Evolutionary conservation across 2,113 vertebrate species (phyloP).

Genomic region (Calypte anna): DNA sequence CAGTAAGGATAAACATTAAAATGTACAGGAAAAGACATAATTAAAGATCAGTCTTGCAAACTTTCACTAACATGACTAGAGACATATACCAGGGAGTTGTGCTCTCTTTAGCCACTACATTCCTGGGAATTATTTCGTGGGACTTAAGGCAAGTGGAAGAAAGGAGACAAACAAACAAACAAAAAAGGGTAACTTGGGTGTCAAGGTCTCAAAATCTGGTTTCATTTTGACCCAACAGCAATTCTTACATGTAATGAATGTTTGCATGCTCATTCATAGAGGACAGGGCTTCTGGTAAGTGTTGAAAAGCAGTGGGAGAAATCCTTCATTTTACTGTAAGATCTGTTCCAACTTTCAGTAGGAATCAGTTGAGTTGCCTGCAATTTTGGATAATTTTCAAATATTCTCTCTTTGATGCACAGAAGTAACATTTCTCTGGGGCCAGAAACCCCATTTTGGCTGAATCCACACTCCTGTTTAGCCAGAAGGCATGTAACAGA

Average conservation of each 20-base stretch:
- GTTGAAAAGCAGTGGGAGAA: slow-evolving; percentile 42
- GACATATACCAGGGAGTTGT: neutral
- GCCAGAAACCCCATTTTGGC: slow-evolving; percentile 32
- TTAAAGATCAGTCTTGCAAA: neutral
- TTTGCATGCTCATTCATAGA: slow-evolving; percentile 19
- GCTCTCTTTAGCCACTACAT: neutral
- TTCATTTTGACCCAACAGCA: slow-evolving; percentile 17
- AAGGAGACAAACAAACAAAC: neutral
- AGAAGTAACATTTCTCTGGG: slow-evolving; percentile 24
- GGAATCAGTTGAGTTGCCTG: slow-evolving; percentile 39
- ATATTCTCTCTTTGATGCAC: slow-evolving; percentile 39
- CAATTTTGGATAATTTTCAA: slow-evolving; percentile 53
- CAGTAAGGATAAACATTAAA: neutral
- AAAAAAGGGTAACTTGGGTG: neutral
- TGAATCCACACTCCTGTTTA: neutral
- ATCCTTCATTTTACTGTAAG: neutral
- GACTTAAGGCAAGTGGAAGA: neutral
- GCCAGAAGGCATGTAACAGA: neutral
- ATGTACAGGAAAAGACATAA: neutral
- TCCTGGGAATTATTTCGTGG: neutral
- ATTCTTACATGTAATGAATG: neutral
- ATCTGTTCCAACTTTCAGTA: slow-evolving; percentile 55
- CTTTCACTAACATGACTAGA: neutral
- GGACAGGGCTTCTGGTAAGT: neutral
- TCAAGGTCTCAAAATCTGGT: slow-evolving; percentile 20